These are phyloP conservation scores for Conus betulinus DNA, from an alignment of 1,140 invertebrate species.

Conservation along the genomic window DNA sequence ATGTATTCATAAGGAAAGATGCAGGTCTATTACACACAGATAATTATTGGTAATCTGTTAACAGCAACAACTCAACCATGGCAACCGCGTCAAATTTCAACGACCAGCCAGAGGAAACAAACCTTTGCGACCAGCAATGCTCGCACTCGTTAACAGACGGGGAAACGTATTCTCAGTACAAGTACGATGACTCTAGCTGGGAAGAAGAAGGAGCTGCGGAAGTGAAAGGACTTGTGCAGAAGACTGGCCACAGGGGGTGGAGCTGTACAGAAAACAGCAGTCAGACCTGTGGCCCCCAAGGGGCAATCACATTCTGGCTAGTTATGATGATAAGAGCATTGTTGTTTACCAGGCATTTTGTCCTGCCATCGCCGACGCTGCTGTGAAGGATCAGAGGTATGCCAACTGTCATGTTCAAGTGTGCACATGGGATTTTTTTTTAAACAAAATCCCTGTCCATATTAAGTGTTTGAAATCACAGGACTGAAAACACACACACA, in stretches of 20 bases:
- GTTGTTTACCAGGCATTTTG: conserved; percentile 72
- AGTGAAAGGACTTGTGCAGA: neutral
- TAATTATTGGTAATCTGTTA: too few species aligned
- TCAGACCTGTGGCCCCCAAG: conserved; percentile 52
- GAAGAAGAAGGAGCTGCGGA: neutral
- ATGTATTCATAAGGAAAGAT: too few species aligned
- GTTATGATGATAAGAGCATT: conserved; percentile 59
- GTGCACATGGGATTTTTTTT: too few species aligned
- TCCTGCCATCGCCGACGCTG: conserved; percentile 62
- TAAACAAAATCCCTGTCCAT: too few species aligned
- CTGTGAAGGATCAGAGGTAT: conserved; percentile 60
- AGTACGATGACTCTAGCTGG: neutral
- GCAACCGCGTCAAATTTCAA: too few species aligned
- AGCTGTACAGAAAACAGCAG: conserved; percentile 54
- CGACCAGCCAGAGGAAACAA: too few species aligned
- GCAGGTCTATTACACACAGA: too few species aligned
- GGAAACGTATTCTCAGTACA: neutral
- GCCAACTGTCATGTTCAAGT: neutral
- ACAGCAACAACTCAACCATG: too few species aligned
- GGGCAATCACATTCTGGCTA: conserved; percentile 67
- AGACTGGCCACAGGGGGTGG: conserved; percentile 35
- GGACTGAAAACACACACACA: too few species aligned
- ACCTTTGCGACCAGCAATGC: too few species aligned
- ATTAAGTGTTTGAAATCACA: too few species aligned
- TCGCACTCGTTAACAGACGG: too few species aligned